Conservation (phyloP, 2,888 invertebrate species). For the Epicampocera succincta region DNA sequence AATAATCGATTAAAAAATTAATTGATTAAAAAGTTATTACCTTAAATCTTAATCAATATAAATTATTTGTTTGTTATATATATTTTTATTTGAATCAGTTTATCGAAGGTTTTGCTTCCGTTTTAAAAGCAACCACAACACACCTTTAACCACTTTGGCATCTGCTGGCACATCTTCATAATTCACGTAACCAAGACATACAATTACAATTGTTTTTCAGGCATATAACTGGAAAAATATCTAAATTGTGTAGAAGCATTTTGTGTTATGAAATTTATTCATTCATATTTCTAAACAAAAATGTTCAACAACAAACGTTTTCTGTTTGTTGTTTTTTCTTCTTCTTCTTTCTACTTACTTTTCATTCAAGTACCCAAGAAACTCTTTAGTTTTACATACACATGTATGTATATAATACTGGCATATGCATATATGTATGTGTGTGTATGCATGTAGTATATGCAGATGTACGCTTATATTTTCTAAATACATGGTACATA, state of each 20-base stretch:
- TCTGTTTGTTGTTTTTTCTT: no score
- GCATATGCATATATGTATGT: neutral
- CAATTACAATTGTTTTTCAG: slow-evolving; percentile 25
- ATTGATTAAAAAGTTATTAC: no score
- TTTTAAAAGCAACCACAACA: no score
- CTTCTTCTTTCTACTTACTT: neutral
- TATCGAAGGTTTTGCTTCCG: no score
- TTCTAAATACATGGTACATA: slow-evolving; percentile 1
- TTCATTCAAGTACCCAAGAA: slow-evolving; percentile 35
- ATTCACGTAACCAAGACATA: neutral
- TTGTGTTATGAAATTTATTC: slow-evolving; percentile 41
- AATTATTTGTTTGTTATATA: no score
- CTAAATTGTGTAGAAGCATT: neutral
- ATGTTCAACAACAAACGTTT: slow-evolving; percentile 12
- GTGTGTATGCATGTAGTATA: neutral
- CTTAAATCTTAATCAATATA: no score
- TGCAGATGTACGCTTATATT: neutral
- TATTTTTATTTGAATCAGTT: no score
- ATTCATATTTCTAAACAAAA: slow-evolving; percentile 42
- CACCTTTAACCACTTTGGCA: neutral
- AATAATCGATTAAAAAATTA: no score
- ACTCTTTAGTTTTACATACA: slow-evolving; percentile 22
- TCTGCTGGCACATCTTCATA: neutral
- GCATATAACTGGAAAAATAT: slow-evolving; percentile 8
- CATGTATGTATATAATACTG: no score